Evolutionary conservation across 2,888 invertebrate species (phyloP), one percentile per base, ranked within the genome.

Genomic region (Trichogramma dendrolimi): DNA sequence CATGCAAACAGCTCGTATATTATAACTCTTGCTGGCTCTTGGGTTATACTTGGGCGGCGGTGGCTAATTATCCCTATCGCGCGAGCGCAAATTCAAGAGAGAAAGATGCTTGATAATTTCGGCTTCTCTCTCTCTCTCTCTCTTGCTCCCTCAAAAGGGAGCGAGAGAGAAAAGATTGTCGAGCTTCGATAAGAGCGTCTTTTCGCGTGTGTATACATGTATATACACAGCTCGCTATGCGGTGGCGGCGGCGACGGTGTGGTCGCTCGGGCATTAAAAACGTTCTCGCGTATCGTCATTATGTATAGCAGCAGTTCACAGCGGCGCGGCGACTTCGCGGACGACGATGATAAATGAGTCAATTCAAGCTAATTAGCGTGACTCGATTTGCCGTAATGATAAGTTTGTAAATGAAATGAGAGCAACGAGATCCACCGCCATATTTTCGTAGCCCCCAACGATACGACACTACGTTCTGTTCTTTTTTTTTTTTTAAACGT

Each of bases 51-150:
- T 27, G 27, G 27, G 63, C 57, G 68, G 65, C 70, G 71, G 71
- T 69, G 72, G 71, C 72, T 73, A 73, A 72, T 74, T 73, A 73
- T 74, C 72, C 73, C 71, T 67, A 69, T 69, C 65, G 67, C 66
- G 56, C 63, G 63, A 62, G 67, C 69, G 48, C 40, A 55, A 11
- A 54, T 57, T 50, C 14, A 52, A 56, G 61, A 52, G 58, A 56
- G 56, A 40, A 62, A 62, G 27, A 27, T 27, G 27, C 27, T 27
- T 65, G 62, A 65, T 64, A 61, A 44, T 57, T 54, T 55, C 39
- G 6, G 42, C 53, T 46, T 27, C 42, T 39, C 41, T 53, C 50
- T 51, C 51, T 43, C 44, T 49, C 60, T 52, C 42, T 55, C 42
- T 38, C 46, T 55, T 61, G 5, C 55, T 46, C 54, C 14, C 50